Base-by-base conservation (phyloP, 2,797 vertebrate genomes). In the Hafferia zeledoni region DNA sequence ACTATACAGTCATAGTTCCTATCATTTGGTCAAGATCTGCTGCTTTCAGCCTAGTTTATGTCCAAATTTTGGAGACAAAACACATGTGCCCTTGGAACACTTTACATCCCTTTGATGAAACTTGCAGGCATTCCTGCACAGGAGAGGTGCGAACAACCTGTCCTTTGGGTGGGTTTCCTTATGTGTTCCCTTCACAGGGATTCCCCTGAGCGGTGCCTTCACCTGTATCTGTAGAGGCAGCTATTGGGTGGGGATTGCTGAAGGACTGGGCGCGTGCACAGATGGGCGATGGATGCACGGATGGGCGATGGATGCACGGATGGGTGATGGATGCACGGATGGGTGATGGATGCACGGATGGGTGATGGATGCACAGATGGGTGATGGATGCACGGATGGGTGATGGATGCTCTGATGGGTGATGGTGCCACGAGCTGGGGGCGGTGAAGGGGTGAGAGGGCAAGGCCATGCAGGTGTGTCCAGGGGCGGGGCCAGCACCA, bases 1-100 rank as follows among this genome's bases (percentile, higher is more conserved):
- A 52, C 75, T n/a, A n/a, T n/a, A n/a, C n/a, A n/a, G n/a, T n/a
- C 0, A 0, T 13, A 23, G 19, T 44, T 63, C 7, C 13, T 61
- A 23, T 41, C 3, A 14, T 41, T 68, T 72, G 50, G 10, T 37
- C 35, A 41, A 52, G 57, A 27, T n/a, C 33, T n/a, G 2, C 23
- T 33, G 11, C 4, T 3, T 65, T 43, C n/a, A 17, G 24, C 47
- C 22, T 53, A 9, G 28, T 80, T 67, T 15, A 17, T 3, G 13
- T 16, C 46, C 17, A 24, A 14, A 31, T 57, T 43, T 47, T 35
- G 19, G 30, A 61, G 27, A 12, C 11, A 25, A 74, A n/a, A 22
- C 1, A 0, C 4, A 9, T 8, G 46, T 4, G 41, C 19, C 60
- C 33, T 49, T 28, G 77, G 27, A 41, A 53, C 5, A 5, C 8